phyloP scores from a whole-genome alignment of 2,888 invertebrate species.

The Lochmaea crataegi region DNA sequence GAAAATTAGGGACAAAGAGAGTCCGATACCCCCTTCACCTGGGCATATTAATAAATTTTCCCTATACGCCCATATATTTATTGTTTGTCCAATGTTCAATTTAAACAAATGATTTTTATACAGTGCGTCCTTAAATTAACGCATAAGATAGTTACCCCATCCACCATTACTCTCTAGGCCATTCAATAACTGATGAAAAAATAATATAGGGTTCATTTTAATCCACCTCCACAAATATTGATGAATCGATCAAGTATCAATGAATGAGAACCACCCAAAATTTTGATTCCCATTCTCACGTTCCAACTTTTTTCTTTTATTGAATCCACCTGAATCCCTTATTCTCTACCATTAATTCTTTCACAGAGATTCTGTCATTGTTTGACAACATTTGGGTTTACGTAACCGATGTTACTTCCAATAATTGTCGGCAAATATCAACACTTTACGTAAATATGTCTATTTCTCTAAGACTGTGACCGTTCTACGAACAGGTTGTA shows the following conservation, averaged over 20 bases:
- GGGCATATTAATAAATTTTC: too few species aligned
- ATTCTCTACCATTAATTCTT: constrained; percentile 27
- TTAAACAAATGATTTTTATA: too few species aligned
- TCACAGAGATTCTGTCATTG: constrained; percentile 36
- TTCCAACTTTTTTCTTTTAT: constrained; percentile 14
- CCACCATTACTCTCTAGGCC: too few species aligned
- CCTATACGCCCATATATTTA: too few species aligned
- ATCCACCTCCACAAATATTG: too few species aligned
- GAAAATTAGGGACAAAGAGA: too few species aligned
- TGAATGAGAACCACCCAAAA: constrained; percentile 16
- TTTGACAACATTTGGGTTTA: constrained; percentile 46
- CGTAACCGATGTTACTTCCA: constrained; percentile 41
- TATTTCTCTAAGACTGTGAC: constrained; percentile 37
- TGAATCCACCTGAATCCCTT: constrained; percentile 4
- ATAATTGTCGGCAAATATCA: constrained; percentile 50
- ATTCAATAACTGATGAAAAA: too few species aligned
- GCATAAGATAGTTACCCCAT: too few species aligned
- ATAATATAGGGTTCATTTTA: too few species aligned
- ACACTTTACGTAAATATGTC: constrained; percentile 37
- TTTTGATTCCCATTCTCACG: constrained; percentile 17
- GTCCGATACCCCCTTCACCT: too few species aligned
- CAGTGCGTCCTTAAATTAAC: too few species aligned
- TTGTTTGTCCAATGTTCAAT: too few species aligned
- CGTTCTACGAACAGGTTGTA: constrained; percentile 22
- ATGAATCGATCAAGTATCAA: constrained; percentile 1